Evolutionary conservation across 1,140 invertebrate genomes (phyloP).

Genomic region (Trypoxylus dichotomus): DNA sequence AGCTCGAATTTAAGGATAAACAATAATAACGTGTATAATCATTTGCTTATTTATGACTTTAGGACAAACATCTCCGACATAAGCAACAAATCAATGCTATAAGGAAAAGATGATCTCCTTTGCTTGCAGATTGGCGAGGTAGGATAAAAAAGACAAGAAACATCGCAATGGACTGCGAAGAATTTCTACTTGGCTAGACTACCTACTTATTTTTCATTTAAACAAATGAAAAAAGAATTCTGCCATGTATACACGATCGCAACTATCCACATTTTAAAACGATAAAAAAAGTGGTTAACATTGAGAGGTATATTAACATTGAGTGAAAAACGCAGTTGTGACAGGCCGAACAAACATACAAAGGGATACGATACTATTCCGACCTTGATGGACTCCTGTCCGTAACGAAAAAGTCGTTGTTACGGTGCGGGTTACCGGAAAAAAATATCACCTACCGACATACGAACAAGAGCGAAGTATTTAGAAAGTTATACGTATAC

Average conservation of each 20-base stretch:
- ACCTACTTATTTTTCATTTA: too few species aligned
- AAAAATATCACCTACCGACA: not conserved
- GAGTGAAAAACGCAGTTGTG: not conserved
- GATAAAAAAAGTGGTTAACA: not conserved
- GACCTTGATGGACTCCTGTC: not conserved
- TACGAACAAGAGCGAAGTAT: not conserved
- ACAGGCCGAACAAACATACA: not conserved
- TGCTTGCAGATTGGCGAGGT: too few species aligned
- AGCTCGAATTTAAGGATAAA: too few species aligned
- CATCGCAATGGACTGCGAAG: too few species aligned
- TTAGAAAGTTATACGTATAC: not conserved
- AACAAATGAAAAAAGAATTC: too few species aligned
- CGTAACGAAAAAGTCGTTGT: not conserved
- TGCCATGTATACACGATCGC: not conserved
- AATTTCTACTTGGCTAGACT: too few species aligned
- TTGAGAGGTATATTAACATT: not conserved
- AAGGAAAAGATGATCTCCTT: too few species aligned
- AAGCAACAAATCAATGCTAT: too few species aligned
- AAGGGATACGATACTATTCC: not conserved
- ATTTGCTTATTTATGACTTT: too few species aligned
- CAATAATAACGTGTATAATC: too few species aligned
- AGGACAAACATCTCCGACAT: too few species aligned
- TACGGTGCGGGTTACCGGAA: not conserved
- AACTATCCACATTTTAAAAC: not conserved
- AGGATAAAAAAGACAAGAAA: too few species aligned